A percentile compares a stretch with the other conserved stretches of the same genome.
Evolutionary conservation across 92 coral and sea anemone genomes (phyloP).

Genomic region (Zoanthus sociatus): DNA sequence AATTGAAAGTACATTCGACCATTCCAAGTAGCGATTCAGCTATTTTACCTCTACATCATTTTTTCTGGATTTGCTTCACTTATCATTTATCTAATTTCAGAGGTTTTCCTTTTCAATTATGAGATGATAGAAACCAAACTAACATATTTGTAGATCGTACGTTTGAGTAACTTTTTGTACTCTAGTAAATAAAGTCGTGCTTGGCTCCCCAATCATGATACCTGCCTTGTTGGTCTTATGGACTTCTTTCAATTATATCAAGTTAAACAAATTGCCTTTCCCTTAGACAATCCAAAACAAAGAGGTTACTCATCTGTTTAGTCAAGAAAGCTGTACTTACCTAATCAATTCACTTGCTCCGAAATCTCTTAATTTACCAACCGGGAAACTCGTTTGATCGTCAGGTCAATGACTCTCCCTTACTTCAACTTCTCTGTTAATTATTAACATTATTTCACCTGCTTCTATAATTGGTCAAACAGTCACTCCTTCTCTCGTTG

Average conservation of each 20-base stretch:
- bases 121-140: neutral
- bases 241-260: neutral
- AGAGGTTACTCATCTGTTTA: neutral
- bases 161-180: slow-evolving; percentile 21
- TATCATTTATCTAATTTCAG: neutral
- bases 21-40: neutral
- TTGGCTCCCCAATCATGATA: slow-evolving; percentile 44
- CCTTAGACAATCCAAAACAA: neutral
- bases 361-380: neutral
- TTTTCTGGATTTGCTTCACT: neutral
- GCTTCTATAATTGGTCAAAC: slow-evolving; percentile 12
- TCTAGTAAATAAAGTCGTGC: neutral
- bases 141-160: neutral
- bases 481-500: slow-evolving; percentile 5
- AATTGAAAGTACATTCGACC: neutral
- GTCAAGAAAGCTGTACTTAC: neutral
- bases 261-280: neutral
- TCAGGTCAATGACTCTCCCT: neutral
- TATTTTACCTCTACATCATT: neutral
- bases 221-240: slow-evolving; percentile 29
- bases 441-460: slow-evolving; percentile 22
- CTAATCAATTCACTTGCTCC: neutral
- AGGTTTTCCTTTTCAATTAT: neutral
- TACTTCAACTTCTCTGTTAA: slow-evolving; percentile 38
- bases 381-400: slow-evolving; percentile 19